phyloP scores from a whole-genome alignment of 2,113 vertebrate species.

The Festucalex cinctus region DNA sequence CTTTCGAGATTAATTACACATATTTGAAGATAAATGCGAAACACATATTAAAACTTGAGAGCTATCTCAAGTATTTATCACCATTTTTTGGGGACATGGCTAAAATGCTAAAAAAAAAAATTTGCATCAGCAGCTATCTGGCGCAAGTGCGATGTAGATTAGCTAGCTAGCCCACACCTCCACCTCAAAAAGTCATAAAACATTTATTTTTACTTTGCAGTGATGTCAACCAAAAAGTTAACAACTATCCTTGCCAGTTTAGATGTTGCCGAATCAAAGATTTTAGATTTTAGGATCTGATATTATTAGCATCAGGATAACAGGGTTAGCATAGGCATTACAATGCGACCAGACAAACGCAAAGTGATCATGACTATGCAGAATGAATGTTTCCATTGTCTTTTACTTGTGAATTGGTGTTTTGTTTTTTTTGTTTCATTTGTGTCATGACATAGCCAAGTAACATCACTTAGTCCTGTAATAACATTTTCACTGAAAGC shows the following conservation, averaged over 20 bases:
- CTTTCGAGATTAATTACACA: too few species aligned
- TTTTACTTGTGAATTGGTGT: constrained; percentile 19
- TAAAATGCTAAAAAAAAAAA: too few species aligned
- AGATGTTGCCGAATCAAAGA: not conserved
- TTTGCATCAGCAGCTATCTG: too few species aligned
- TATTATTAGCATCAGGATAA: constrained; percentile 4
- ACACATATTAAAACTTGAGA: too few species aligned
- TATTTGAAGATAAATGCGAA: too few species aligned
- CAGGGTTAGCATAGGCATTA: constrained; percentile 28
- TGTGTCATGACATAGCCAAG: not conserved
- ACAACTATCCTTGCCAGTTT: constrained; percentile 11
- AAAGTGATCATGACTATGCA: constrained; percentile 57
- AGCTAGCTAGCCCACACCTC: too few species aligned
- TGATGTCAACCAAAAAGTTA: not conserved
- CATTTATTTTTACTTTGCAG: not conserved
- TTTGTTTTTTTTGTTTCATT: constrained; percentile 24
- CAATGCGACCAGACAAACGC: constrained; percentile 33
- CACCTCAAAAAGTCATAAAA: too few species aligned
- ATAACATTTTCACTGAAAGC: constrained; percentile 35
- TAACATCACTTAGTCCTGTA: constrained; percentile 26
- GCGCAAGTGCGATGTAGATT: too few species aligned
- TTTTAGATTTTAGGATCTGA: constrained; percentile 13
- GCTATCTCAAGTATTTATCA: too few species aligned
- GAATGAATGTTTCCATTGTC: constrained; percentile 52
- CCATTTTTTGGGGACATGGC: too few species aligned